Evolutionary conservation across 2,797 vertebrate species (phyloP).

Genomic region (Perodicticus potto): DNA sequence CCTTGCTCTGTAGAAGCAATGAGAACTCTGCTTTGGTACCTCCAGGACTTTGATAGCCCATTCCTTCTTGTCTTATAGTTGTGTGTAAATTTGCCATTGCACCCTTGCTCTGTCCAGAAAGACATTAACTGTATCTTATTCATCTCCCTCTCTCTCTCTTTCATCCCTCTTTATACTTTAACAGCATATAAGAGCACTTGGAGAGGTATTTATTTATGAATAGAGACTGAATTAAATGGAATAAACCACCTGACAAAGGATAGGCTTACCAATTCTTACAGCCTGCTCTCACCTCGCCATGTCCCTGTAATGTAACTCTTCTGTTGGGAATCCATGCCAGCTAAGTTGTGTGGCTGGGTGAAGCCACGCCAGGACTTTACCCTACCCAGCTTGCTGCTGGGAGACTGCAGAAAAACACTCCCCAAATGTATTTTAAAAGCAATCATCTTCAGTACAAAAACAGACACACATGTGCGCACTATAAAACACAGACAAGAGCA

Average conservation of each 20-base stretch:
- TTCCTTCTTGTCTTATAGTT: accelerated
- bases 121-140: not conserved
- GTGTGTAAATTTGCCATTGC: not conserved
- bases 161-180: not conserved
- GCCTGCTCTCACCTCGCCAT: not conserved
- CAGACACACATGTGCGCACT: not conserved
- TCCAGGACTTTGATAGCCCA: not conserved
- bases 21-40: not conserved
- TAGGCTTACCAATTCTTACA: not conserved
- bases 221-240: not conserved
- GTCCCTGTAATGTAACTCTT: not conserved
- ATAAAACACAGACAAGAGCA: not conserved
- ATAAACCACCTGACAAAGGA: not conserved
- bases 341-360: accelerated
- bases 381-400: not conserved
- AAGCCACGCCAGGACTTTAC: not conserved
- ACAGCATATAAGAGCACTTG: not conserved
- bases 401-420: not conserved
- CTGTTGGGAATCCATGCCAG: not conserved
- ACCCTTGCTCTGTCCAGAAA: not conserved
- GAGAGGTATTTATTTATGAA: not conserved
- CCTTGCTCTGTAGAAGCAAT: not conserved
- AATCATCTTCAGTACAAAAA: not conserved
- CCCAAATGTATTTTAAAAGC: not conserved
- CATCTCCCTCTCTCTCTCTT: not conserved